These are phyloP conservation scores for Tenthredo mesomela DNA, from an alignment of 2,888 invertebrate species.

Conservation along the genomic window DNA sequence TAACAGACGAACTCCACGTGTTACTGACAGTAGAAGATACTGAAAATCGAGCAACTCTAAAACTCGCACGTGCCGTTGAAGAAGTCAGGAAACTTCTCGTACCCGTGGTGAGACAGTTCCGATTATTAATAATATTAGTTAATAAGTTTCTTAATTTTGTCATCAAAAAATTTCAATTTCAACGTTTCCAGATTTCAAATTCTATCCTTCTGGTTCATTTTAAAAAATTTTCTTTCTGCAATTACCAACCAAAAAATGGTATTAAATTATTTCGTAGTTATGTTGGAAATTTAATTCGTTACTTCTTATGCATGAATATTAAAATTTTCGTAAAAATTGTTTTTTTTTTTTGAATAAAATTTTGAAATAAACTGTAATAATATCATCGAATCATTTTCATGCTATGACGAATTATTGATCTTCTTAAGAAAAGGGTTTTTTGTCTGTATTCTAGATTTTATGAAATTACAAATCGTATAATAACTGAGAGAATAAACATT, in stretches of 20 bases:
- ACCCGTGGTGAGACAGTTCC: slow-evolving; percentile 86
- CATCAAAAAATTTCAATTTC: background rate
- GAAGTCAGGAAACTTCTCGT: slow-evolving; percentile 99
- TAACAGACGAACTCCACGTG: slow-evolving; percentile 99
- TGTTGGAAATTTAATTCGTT: too few relatives aligned
- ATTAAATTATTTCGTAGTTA: background rate
- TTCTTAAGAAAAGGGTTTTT: background rate
- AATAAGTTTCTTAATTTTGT: background rate
- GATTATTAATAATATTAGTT: slow-evolving; percentile 54
- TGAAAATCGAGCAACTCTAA: slow-evolving; percentile 96
- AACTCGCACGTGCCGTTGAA: slow-evolving; percentile 96
- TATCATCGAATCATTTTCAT: too few relatives aligned
- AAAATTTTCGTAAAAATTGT: too few relatives aligned
- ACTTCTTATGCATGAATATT: too few relatives aligned
- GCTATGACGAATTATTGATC: background rate
- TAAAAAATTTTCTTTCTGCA: background rate
- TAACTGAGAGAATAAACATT: background rate
- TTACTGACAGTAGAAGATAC: slow-evolving; percentile 99
- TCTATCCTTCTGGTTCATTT: background rate
- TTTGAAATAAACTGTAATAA: too few relatives aligned
- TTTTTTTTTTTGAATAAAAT: background rate
- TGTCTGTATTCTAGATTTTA: background rate
- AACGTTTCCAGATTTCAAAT: background rate
- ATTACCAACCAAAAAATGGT: background rate
- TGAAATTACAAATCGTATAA: background rate